phyloP scores from a whole-genome alignment of 2,797 vertebrate species.

The Myiotriccus ornatus region DNA sequence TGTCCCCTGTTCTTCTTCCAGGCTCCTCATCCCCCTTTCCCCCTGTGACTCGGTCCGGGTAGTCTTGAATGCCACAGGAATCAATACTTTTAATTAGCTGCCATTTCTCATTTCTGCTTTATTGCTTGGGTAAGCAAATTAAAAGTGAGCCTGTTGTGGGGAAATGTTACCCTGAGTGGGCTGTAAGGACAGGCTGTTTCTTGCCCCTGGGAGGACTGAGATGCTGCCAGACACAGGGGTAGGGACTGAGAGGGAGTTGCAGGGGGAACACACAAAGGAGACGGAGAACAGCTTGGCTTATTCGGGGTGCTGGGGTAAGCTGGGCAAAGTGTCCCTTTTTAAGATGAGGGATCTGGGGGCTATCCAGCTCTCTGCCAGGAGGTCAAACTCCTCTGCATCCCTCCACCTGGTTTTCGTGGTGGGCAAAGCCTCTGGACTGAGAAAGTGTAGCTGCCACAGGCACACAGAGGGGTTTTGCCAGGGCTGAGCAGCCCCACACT shows the following conservation, averaged over 20 bases:
- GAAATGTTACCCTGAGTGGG: neutral
- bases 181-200: constrained; percentile 37
- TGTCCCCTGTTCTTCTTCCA: neutral
- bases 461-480: neutral
- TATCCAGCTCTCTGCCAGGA: neutral
- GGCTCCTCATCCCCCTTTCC: neutral
- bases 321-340: neutral
- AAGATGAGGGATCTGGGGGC: neutral
- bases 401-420: neutral
- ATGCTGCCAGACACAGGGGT: neutral
- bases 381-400: neutral
- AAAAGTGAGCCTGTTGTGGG: constrained; percentile 43
- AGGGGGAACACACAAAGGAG: neutral
- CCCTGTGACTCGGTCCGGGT: neutral
- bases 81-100: constrained; percentile 74
- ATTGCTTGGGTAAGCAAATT: constrained; percentile 67
- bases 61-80: constrained; percentile 45
- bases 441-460: neutral
- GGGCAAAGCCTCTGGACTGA: neutral
- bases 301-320: neutral
- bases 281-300: neutral
- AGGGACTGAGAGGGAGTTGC: no score
- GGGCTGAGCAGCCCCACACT: neutral
- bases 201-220: neutral
- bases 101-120: constrained; percentile 54